Evolutionary conservation across 1,140 invertebrate genomes (phyloP).

Genomic region (Zaprionus camerounensis): DNA sequence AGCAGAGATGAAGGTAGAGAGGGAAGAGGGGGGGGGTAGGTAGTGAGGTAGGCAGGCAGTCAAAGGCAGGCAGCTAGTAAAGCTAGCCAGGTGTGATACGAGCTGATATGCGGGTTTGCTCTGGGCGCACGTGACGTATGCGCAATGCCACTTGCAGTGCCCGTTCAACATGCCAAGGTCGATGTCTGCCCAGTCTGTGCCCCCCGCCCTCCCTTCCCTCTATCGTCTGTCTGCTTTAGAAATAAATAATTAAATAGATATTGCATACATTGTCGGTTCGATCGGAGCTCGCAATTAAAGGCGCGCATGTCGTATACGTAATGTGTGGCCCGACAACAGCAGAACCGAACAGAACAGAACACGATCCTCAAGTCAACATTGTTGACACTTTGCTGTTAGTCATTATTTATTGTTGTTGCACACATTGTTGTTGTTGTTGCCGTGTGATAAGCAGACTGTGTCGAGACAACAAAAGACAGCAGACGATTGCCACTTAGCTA

Average conservation of each 20-base stretch:
- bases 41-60: neutral
- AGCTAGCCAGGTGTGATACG: slow-evolving; percentile 4
- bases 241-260: slow-evolving; percentile 77
- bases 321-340: slow-evolving; percentile 23
- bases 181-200: slow-evolving; percentile 16
- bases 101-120: slow-evolving; percentile 11
- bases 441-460: slow-evolving; percentile 74
- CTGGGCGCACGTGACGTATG: slow-evolving; percentile 62
- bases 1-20: neutral
- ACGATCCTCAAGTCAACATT: slow-evolving; percentile 34
- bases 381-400: slow-evolving; percentile 70
- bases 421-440: slow-evolving; percentile 20
- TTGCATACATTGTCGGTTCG: slow-evolving; percentile 63
- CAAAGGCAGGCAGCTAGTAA: neutral
- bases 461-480: slow-evolving; percentile 80
- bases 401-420: slow-evolving; percentile 57
- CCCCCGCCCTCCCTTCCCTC: neutral
- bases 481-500: slow-evolving; percentile 74
- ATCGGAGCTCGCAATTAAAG: slow-evolving; percentile 53
- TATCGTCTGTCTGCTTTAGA: slow-evolving; percentile 69
- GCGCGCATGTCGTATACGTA: slow-evolving; percentile 79
- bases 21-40: neutral
- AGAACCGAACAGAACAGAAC: neutral
- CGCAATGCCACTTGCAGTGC: slow-evolving; percentile 42
- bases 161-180: slow-evolving; percentile 45